phyloP scores from a whole-genome alignment of 1,140 invertebrate species.

The Drosophila murphyi region DNA sequence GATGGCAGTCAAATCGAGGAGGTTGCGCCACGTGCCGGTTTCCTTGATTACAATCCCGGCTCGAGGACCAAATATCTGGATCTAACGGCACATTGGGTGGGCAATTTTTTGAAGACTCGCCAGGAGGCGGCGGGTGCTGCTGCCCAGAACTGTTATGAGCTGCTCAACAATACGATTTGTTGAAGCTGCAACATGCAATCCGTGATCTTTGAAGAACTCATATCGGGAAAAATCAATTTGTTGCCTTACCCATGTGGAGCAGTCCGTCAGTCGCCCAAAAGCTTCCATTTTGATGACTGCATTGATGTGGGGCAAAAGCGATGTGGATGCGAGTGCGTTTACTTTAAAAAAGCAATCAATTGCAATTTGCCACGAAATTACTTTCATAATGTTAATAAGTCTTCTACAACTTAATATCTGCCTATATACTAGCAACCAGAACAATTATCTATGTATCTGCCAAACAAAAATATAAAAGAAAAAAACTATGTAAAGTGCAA shows the following conservation, averaged over 20 bases:
- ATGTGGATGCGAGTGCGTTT: slow-evolving; percentile 37
- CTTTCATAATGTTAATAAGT: slow-evolving; percentile 69
- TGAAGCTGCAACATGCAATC: slow-evolving; percentile 37
- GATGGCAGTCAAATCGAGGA: slow-evolving; percentile 88
- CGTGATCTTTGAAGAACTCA: slow-evolving; percentile 18
- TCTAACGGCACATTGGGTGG: slow-evolving; percentile 87
- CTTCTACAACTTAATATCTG: slow-evolving; percentile 53
- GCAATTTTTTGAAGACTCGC: slow-evolving; percentile 85
- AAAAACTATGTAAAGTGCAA: slow-evolving; percentile 46
- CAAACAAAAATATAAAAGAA: slow-evolving; percentile 12
- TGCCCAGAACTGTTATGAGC: slow-evolving; percentile 72
- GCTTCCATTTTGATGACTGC: slow-evolving; percentile 13
- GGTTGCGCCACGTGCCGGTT: slow-evolving; percentile 85
- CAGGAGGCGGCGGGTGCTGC: slow-evolving; percentile 59
- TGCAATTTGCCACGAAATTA: slow-evolving; percentile 72
- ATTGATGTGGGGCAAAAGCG: slow-evolving; percentile 30
- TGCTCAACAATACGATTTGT: slow-evolving; percentile 83
- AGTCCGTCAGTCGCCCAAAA: not conserved
- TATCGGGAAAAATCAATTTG: slow-evolving; percentile 41
- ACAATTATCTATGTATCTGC: slow-evolving; percentile 58
- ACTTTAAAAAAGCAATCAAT: slow-evolving; percentile 75
- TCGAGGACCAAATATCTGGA: slow-evolving; percentile 87
- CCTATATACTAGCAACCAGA: slow-evolving; percentile 41
- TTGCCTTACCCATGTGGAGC: slow-evolving; percentile 41
- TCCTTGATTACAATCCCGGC: slow-evolving; percentile 87